Base-by-base conservation (phyloP, 2,888 invertebrate species). In the Adelphocoris suturalis region DNA sequence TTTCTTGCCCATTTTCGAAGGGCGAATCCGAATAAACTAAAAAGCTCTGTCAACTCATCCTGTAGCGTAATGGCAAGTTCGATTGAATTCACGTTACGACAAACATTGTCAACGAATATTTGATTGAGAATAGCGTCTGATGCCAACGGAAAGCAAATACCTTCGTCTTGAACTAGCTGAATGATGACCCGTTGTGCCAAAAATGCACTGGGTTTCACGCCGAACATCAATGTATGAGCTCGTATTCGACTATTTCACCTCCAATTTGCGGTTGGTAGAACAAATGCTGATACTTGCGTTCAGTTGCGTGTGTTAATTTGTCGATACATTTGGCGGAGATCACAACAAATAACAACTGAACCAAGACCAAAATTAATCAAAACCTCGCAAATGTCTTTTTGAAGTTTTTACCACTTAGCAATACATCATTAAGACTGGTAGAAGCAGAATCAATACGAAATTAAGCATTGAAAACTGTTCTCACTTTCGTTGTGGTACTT, bases 1-100 rank as follows among this genome's bases (percentile, higher is more conserved):
- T 75, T 75, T 9, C 75, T 75, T 3, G 75, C 75, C 75, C 75
- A 75, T 75, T 75, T 75, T 75, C 75, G 75, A 13, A 75, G 75
- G 1, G 75, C 2, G 11, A 23, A 75, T 13, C 75, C 75, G 2
- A 4, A 4, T 12, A 75, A 75, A 11, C 75, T 12, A 75, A 75
- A 75, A 12, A 75, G 75, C 2, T 75, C 11, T 5, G 14, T 75
- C 19, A 75, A 14, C 19, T 75, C 12, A 16, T 28, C 5, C 12
- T 75, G 75, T 28, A 75, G 11, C 2, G 7, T 14, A 23, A 5
- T 19, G 3, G 75, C 75, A 19, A 28, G 23, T 23, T 75, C 23
- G 1, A 75, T 19, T 4, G 75, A 75, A 19, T n/a, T 12, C 1
- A 27, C 75, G 11, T n/a, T 75, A 2, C 2, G 75, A 75, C 75